Evolutionary conservation across 2,113 vertebrate genomes (phyloP), one percentile per base, ranked within the genome.

Genomic region (Pampusana beccarii): DNA sequence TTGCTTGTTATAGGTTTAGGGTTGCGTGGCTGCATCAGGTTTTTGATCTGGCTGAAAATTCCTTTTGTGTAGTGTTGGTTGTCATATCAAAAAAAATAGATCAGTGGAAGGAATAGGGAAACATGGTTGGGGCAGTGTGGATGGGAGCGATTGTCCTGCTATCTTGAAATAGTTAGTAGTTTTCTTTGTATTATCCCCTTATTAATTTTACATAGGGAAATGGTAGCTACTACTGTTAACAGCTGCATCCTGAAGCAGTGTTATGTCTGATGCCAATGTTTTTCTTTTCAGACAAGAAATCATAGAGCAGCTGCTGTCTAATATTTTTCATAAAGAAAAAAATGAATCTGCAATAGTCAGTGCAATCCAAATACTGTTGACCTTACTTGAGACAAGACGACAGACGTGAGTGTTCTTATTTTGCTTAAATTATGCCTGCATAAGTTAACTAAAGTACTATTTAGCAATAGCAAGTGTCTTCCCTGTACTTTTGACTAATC

Each of bases 291-390:
- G 99, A 77, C 98, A 99, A 98, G 99, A 99, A 97, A 99, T 99
- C 16, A 99, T 99, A 97, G 99, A 99, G 90, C 99, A 99, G 96
- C 98, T 99, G 81, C 98, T 99, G 56, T 98, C 98, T 77, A 99
- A 99, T 96, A 99, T 99, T 93, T 99, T 99, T 74, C 99, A 99
- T 95, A 99, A 99, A 97, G 99, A 99, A 95, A 99, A 99, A 96
- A 99, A 99, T 53, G 99, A 99, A 86, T 99, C 99, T 16, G 99
- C 99, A 28, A 99, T 99, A 65, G 99, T 99, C 98, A 99, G 99
- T 95, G 99, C 99, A 58, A 99, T 99, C 95, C 99, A 99, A 98
- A 99, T 99, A 88, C 97, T 99, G 4, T 97, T 99, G 93, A 99
- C 99, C 18, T 97, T 99, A 89, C 99, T 99, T 88, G 99, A 99